Evolutionary conservation across 1,140 invertebrate genomes (phyloP).

Genomic region (Polyergus mexicanus): DNA sequence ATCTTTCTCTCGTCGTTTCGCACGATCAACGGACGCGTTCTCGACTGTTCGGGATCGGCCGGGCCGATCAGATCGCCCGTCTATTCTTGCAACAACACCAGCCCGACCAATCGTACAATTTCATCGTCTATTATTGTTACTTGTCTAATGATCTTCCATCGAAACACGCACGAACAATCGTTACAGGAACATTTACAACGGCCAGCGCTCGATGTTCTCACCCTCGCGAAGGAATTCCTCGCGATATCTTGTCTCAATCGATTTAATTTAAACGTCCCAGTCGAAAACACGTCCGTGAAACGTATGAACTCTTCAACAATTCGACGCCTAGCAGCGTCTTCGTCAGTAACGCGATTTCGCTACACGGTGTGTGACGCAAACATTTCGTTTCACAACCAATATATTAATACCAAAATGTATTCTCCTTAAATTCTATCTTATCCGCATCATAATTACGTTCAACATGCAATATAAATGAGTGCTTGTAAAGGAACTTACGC

Average conservation of each 20-base stretch:
- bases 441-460: slow-evolving; percentile 44
- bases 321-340: slow-evolving; percentile 42
- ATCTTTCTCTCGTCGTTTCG: slow-evolving; percentile 8
- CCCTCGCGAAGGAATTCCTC: slow-evolving; percentile 54
- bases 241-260: slow-evolving; percentile 17
- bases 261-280: neutral
- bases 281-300: slow-evolving; percentile 60
- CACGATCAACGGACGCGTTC: slow-evolving; percentile 38
- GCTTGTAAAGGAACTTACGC: slow-evolving; percentile 45
- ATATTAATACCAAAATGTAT: slow-evolving; percentile 54
- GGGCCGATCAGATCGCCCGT: neutral
- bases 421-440: slow-evolving; percentile 49
- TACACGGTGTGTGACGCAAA: slow-evolving; percentile 31
- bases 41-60: neutral
- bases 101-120: slow-evolving; percentile 10
- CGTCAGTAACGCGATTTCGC: slow-evolving; percentile 12
- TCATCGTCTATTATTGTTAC: slow-evolving; percentile 6
- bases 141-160: neutral
- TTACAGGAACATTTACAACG: slow-evolving; percentile 65
- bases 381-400: slow-evolving; percentile 52
- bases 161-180: slow-evolving; percentile 41
- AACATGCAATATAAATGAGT: slow-evolving; percentile 59
- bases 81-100: neutral
- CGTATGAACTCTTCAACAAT: slow-evolving; percentile 50
- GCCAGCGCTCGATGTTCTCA: slow-evolving; percentile 66